phyloP scores from a whole-genome alignment of 1,140 invertebrate species.

The Danaus melanippus region DNA sequence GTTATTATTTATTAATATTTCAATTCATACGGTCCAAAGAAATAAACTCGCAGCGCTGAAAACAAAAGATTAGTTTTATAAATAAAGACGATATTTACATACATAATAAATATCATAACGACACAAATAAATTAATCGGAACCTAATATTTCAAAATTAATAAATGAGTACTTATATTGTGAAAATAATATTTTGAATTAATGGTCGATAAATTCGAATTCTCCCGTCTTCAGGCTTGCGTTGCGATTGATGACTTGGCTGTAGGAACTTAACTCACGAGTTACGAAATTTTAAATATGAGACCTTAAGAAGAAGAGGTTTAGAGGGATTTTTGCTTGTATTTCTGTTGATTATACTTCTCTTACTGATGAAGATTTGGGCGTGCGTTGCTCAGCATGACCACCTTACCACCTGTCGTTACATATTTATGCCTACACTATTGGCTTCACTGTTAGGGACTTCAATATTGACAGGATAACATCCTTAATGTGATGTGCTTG shows the following conservation, averaged over 20 bases:
- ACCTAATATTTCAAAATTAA: conserved; percentile 73
- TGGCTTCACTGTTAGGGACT: conserved; percentile 70
- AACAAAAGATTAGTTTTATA: conserved; percentile 67
- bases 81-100: conserved; percentile 70
- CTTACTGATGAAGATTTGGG: conserved; percentile 27
- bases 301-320: conserved; percentile 15
- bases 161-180: conserved; percentile 72
- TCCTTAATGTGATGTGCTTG: conserved; percentile 74
- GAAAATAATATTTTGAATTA: conserved; percentile 73
- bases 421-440: conserved; percentile 72
- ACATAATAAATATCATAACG: conserved; percentile 71
- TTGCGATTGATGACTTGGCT: conserved; percentile 37
- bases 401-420: conserved; percentile 70
- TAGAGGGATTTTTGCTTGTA: conserved; percentile 43
- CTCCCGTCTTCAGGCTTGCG: conserved; percentile 69
- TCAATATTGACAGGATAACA: conserved; percentile 74
- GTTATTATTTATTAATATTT: no score
- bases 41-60: conserved; percentile 22
- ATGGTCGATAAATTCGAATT: conserved; percentile 72
- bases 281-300: neutral
- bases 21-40: conserved; percentile 5
- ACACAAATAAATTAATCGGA: conserved; percentile 72
- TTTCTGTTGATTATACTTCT: conserved; percentile 23
- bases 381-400: conserved; percentile 67
- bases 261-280: conserved; percentile 20